A percentile compares a stretch with the other conserved stretches of the same genome.
These are phyloP conservation scores for Carcharodon carcharias DNA, from an alignment of 2,797 vertebrate genomes.

Conservation along the genomic window DNA sequence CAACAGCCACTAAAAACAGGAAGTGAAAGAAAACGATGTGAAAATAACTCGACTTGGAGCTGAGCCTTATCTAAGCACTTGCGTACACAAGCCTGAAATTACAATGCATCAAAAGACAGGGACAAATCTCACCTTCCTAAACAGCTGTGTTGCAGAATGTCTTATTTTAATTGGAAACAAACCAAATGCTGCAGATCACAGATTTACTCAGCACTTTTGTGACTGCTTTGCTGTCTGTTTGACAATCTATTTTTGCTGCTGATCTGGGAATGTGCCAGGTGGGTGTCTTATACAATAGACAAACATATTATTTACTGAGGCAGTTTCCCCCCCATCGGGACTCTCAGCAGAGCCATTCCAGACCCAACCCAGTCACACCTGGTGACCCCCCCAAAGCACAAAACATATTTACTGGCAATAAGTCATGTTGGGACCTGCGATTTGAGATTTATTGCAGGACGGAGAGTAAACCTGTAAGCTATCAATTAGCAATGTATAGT, in stretches of 20 bases:
- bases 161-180: conserved; percentile 21
- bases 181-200: neutral
- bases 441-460: neutral
- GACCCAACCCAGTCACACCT: neutral
- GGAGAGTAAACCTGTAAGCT: neutral
- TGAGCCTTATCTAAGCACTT: neutral
- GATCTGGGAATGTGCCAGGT: neutral
- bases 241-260: neutral
- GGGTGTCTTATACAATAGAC: neutral
- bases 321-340: neutral
- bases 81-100: neutral
- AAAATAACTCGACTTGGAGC: neutral
- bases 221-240: neutral
- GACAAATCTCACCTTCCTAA: neutral
- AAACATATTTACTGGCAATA: neutral
- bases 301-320: conserved; percentile 1
- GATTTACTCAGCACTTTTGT: neutral
- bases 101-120: neutral
- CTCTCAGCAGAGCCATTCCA: neutral
- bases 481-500: neutral
- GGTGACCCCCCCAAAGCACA: neutral
- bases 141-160: neutral
- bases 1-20: neutral
- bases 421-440: neutral
- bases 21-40: neutral